Evolutionary conservation across 2,797 vertebrate species (phyloP), one percentile per base, ranked within the genome.

Genomic region (Loris lydekkerianus): DNA sequence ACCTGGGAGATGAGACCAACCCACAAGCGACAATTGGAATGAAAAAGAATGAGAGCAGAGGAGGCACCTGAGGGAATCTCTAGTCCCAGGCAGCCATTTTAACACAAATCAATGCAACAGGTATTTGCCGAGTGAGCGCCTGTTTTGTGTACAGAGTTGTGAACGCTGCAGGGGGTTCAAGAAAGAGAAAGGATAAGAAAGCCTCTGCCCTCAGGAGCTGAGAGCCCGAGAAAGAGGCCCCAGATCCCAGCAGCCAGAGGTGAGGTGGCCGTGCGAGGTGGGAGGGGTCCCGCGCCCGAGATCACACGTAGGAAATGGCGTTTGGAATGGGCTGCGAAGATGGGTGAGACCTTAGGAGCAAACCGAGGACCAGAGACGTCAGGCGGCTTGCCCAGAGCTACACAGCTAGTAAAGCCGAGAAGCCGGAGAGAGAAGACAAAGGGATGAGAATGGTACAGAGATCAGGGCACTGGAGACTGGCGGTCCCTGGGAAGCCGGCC

Each of bases 71-170:
- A 40, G 76, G 94, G 86, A 53, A 53, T 73, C 72, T 92, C 78
- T 60, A 80, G 90, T 86, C 75, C 49, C 27, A 85, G 84, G 72
- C 93, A 95, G 84, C 72, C 95, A 80, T 89, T 91, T 91, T 63
- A 61, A 85, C 56, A 84, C 87, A 67, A 87, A 96, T 84, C 86
- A 56, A 9, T 37, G 63, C 94, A 94, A 95, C 86, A 94, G 73
- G 92, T 88, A 69, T 90, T 49, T 82, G 72, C 29, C 21, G 43
- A 87, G 29, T 21, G 43, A 85, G 29, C 10, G 78, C 40, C 17
- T 83, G 37, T 21, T 76, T 70, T 43, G 21, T 20, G 27, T 56
- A 20, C 70, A 75, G 84, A 46, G 2, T 46, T 11, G 10, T 23
- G 34, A 27, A 63, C 10, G 27, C 61, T 56, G 9, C 37, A 0